phyloP scores from a whole-genome alignment of 2,888 invertebrate species.

The Cataglyphis livida region DNA sequence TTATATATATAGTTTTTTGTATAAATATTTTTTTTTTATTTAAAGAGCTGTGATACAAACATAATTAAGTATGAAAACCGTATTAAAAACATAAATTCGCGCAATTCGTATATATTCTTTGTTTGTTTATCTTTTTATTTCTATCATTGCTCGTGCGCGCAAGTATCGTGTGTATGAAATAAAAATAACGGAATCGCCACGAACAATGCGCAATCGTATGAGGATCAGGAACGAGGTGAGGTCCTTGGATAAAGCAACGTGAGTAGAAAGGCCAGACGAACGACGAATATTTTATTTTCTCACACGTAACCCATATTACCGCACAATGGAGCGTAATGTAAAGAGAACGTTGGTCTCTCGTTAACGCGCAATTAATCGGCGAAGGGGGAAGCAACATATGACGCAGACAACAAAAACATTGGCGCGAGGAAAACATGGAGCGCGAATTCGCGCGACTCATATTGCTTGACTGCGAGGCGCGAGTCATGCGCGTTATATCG shows the following conservation, averaged over 20 bases:
- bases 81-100: background rate
- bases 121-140: background rate
- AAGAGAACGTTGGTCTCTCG: slow-evolving; percentile 29
- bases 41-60: background rate
- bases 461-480: background rate
- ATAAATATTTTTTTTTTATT: background rate
- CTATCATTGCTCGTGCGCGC: background rate
- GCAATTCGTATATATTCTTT: background rate
- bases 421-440: slow-evolving; percentile 32
- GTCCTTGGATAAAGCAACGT: slow-evolving; percentile 42
- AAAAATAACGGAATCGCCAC: background rate
- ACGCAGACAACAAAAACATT: slow-evolving; percentile 46
- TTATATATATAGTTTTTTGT: no score
- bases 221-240: slow-evolving; percentile 24
- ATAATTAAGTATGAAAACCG: no score
- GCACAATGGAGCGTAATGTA: slow-evolving; percentile 2
- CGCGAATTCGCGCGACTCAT: slow-evolving; percentile 8
- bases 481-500: background rate
- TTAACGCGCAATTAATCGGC: slow-evolving; percentile 76
- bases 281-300: background rate
- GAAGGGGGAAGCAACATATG: slow-evolving; percentile 60
- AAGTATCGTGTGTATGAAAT: background rate
- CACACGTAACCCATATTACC: background rate
- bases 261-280: slow-evolving; percentile 2
- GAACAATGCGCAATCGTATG: slow-evolving; percentile 23